Percentiles rank a stretch among this genome's conserved stretches.
Evolutionary conservation across 30 jellyfish, hydroid and myxozoan species (phyloP).

Genomic region (Aurelia sp.): DNA sequence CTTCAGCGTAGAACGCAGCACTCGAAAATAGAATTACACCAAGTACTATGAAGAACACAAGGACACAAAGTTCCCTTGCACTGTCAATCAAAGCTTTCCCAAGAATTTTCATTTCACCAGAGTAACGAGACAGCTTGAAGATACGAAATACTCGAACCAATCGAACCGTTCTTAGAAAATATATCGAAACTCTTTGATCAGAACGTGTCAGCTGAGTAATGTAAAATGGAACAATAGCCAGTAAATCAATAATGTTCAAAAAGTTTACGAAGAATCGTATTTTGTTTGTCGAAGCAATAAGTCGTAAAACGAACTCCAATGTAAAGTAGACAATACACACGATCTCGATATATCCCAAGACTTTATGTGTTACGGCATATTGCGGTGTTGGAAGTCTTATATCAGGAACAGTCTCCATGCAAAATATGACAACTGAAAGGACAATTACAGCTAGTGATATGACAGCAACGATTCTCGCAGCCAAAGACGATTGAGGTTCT

Average conservation of each 20-base stretch:
- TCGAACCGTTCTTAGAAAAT: conserved; percentile 91
- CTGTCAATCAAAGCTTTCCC: conserved; percentile 96
- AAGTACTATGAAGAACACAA: conserved; percentile 86
- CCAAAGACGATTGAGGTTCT: conserved; percentile 88
- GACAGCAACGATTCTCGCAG: conserved; percentile 81
- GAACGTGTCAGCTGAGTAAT: conserved; percentile 60
- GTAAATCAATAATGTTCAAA: conserved; percentile 81
- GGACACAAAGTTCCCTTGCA: conserved; percentile 91
- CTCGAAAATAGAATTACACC: conserved; percentile 95
- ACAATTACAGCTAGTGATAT: conserved; percentile 71
- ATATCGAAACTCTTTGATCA: conserved; percentile 78
- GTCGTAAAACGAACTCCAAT: conserved; percentile 76
- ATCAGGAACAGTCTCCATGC: conserved; percentile 92
- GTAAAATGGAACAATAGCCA: conserved; percentile 94
- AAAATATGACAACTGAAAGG: conserved; percentile 76
- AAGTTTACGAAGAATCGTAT: conserved; percentile 69
- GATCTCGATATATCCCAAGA: conserved; percentile 63
- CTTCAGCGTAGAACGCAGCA: conserved; percentile 97
- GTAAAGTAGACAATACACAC: conserved; percentile 89
- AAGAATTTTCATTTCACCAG: conserved; percentile 95
- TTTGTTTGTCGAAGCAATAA: conserved; percentile 85
- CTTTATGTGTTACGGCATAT: conserved; percentile 12
- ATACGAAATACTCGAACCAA: conserved; percentile 96
- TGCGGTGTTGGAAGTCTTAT: conserved; percentile 24
- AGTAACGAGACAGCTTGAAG: conserved; percentile 93